Conservation (phyloP, 1,140 invertebrate genomes). For the Teleopsis dalmanni region DNA sequence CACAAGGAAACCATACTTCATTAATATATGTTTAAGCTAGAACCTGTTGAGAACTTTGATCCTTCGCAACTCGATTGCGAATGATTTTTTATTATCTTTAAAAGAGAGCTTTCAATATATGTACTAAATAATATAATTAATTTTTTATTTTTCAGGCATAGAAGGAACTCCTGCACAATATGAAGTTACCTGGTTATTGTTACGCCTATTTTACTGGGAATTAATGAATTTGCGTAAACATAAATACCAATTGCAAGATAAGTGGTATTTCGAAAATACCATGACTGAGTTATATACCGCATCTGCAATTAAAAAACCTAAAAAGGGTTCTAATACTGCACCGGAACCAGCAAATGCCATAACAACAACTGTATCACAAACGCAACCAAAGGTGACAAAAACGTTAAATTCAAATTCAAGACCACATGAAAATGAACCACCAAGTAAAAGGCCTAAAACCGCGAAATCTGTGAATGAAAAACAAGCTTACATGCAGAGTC, state of each 20-base stretch:
- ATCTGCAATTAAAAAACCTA: too few relatives aligned
- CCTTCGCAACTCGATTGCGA: too few relatives aligned
- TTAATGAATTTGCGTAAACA: slow-evolving; percentile 23
- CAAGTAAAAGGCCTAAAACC: too few relatives aligned
- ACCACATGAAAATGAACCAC: background rate
- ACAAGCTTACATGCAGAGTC: background rate
- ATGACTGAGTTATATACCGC: slow-evolving; percentile 18
- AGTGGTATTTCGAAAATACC: slow-evolving; percentile 33
- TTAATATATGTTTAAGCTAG: too few relatives aligned
- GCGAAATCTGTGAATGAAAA: too few relatives aligned
- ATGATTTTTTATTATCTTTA: too few relatives aligned
- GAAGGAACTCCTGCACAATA: slow-evolving; percentile 16
- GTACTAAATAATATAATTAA: too few relatives aligned
- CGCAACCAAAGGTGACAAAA: too few relatives aligned
- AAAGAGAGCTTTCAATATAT: background rate
- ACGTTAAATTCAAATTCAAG: too few relatives aligned
- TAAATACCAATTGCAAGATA: slow-evolving; percentile 32
- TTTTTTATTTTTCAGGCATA: background rate
- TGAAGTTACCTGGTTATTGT: slow-evolving; percentile 31
- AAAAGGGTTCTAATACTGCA: too few relatives aligned
- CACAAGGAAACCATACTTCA: too few relatives aligned
- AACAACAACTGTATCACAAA: background rate
- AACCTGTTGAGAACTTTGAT: too few relatives aligned
- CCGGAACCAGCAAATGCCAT: background rate
- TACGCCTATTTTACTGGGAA: slow-evolving; percentile 29